Evolutionary conservation across 2,797 vertebrate genomes (phyloP).

Genomic region (Phoeniculus purpureus): DNA sequence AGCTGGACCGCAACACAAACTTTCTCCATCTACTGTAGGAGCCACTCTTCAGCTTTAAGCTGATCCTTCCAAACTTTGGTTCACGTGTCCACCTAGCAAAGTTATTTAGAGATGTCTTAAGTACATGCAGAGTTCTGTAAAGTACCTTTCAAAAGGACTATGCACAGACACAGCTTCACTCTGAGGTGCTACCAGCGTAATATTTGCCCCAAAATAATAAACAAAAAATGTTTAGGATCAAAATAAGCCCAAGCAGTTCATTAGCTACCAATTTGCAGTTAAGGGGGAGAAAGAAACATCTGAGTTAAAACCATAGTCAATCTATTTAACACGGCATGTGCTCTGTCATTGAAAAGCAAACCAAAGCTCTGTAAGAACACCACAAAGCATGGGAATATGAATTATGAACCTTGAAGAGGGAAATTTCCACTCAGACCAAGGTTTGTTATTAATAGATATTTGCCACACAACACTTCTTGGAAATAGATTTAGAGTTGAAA

Average conservation of each 20-base stretch:
- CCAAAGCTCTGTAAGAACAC: background rate
- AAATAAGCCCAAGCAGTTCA: background rate
- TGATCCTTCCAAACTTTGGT: background rate
- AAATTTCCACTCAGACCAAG: constrained; percentile 20
- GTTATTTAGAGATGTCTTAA: background rate
- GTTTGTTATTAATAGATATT: constrained; percentile 39
- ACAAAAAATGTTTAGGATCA: background rate
- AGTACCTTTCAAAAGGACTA: background rate
- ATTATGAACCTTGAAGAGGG: background rate
- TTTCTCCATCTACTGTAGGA: background rate
- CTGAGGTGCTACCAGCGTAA: background rate
- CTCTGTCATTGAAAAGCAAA: background rate
- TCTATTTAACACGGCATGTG: background rate
- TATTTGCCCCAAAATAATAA: background rate
- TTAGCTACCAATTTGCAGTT: background rate
- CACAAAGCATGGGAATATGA: background rate
- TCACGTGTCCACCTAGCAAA: background rate
- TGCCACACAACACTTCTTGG: constrained; percentile 39
- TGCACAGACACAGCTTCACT: background rate
- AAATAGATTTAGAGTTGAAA: constrained; percentile 54
- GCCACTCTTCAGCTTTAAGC: background rate
- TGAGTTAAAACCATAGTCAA: background rate
- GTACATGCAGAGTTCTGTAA: background rate
- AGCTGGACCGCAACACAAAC: background rate
- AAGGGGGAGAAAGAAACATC: background rate